Evolutionary conservation across 2,888 invertebrate species (phyloP), one percentile per base, ranked within the genome.

Genomic region (Zeuzera pyrina): DNA sequence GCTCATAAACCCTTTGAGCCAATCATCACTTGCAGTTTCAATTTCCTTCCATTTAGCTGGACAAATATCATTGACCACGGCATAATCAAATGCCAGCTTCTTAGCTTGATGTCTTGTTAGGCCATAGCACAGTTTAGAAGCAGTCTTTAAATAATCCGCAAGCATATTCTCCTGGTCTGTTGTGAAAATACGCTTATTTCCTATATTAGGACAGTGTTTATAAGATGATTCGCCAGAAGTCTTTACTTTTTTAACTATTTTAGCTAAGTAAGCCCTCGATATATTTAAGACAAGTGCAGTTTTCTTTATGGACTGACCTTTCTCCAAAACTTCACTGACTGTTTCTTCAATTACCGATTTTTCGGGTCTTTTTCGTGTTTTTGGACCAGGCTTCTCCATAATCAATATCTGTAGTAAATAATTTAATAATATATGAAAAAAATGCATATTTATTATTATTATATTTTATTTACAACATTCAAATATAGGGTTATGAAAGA

Each of bases 101-200:
- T 33, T 43, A 29, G 39, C 33, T 39, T 43, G 34, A 25, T 38
- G 12, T 28, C 35, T 43, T 25, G 43, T 37, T 27, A 41, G 27
- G 29, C 43, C 41, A 39, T 39, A 33, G 33, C 41, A 43, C 41
- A 43, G 41, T 39, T 43, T 41, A 29, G 39, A 36, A 29, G 43
- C 38, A 19, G 19, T 19, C 8, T 19, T 19, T 19, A 19, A 8
- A 19, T 19, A 19, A 37, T 40, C 31, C 28, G 28, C 42, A 15
- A 40, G 35, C 33, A 37, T 35, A 24, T 29, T 36, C 24, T 35
- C 40, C 21, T 42, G 42, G 23, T 42, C 40, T 26, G 32, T 22
- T 33, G 40, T 41, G 28, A 42, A 42, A 36, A 41, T 36, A 34
- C 38, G 35, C 26, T 34, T 42, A 34, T 40, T 43, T 14, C 36